These are phyloP conservation scores for Drosophila borborema DNA, from an alignment of 2,888 invertebrate genomes.

Conservation along the genomic window DNA sequence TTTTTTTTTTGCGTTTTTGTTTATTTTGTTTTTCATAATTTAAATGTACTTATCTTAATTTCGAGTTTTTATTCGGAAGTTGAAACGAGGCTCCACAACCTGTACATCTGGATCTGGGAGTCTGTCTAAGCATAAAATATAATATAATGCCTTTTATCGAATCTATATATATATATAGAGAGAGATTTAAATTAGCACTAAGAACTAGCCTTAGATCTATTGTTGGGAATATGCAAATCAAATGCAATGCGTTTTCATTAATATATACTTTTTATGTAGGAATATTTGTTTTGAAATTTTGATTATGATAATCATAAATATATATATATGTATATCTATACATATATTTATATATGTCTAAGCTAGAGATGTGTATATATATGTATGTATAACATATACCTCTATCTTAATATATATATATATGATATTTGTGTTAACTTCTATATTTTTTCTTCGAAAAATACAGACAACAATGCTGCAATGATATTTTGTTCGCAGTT, in stretches of 20 bases:
- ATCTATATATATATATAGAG: slow-evolving; percentile 22
- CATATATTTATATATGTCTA: slow-evolving; percentile 20
- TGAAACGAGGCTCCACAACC: slow-evolving; percentile 34
- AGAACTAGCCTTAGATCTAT: slow-evolving; percentile 38
- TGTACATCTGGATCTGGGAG: slow-evolving; percentile 24
- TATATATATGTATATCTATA: slow-evolving; percentile 4
- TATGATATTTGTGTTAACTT: slow-evolving; percentile 43
- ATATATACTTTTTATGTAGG: slow-evolving; percentile 48
- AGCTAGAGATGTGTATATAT: slow-evolving; percentile 12
- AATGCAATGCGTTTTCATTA: slow-evolving; percentile 54
- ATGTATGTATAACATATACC: slow-evolving; percentile 9
- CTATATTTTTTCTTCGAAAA: slow-evolving; percentile 71
- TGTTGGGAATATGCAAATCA: slow-evolving; percentile 64
- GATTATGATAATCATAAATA: slow-evolving; percentile 29
- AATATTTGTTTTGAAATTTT: slow-evolving; percentile 57
- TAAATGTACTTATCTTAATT: slow-evolving; percentile 52
- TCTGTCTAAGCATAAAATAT: slow-evolving; percentile 35
- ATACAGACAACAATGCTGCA: slow-evolving; percentile 62
- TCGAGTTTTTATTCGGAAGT: slow-evolving; percentile 53
- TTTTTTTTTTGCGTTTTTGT: slow-evolving; percentile 5
- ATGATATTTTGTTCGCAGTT: slow-evolving; percentile 66
- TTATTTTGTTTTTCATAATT: slow-evolving; percentile 42
- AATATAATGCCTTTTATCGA: slow-evolving; percentile 56
- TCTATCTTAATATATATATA: neutral
- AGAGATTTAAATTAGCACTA: slow-evolving; percentile 31